Evolutionary conservation across 2,888 invertebrate genomes (phyloP), one percentile per base, ranked within the genome.

Genomic region (Lithophane ornitopus): DNA sequence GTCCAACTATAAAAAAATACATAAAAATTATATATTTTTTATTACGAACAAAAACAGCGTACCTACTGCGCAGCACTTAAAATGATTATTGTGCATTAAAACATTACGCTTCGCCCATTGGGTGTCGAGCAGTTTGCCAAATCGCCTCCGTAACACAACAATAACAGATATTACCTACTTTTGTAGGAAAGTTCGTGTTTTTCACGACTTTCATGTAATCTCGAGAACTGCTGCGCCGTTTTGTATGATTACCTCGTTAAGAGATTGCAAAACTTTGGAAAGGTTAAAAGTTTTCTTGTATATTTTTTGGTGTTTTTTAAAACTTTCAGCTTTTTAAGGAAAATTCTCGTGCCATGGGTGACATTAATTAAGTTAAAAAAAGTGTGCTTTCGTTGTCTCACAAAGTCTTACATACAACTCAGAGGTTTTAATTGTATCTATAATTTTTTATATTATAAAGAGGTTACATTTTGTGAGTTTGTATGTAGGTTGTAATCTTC

Each of bases 11-110:
- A 74, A 75, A 78, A 74, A 67, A n/a, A 76, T 49, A 49, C 74
- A 71, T 75, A 63, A 85, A 85, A 82, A 72, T 59, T 65, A 73
- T 67, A 76, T 73, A 26, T 63, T 68, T 80, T 80, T 78, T 76
- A 79, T 72, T 72, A 73, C 70, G 56, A 82, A 74, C 71, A 68
- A 73, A 84, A 80, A 76, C 74, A 75, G 66, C 61, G 76, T 69
- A 73, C 34, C 34, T 6, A 34, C 67, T 76, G 66, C 54, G 52
- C 8, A 54, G 61, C 62, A 83, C 78, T 85, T 81, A 78, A 80
- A 78, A 69, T 80, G 68, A 85, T 85, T 65, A 76, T 66, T 58
- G 74, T 70, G 75, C 74, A 78, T 85, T 85, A 81, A 80, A 82
- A 80, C 73, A 80, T 85, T 76, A 77, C 62, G 76, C 69, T 49